Evolutionary conservation across 2,797 vertebrate genomes (phyloP).

Genomic region (Anableps anableps): DNA sequence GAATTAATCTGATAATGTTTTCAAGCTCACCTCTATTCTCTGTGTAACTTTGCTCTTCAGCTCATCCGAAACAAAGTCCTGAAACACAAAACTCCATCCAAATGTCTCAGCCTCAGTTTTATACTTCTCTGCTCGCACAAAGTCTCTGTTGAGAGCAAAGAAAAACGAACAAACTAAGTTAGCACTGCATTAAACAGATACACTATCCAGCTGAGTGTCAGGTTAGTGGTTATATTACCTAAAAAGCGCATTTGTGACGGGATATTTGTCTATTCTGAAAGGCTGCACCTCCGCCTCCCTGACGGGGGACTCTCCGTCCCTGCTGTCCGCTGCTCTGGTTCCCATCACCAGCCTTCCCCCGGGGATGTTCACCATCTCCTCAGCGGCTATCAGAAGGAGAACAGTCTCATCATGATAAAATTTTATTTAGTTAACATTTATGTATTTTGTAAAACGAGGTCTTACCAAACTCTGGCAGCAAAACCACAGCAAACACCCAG

Average conservation of each 20-base stretch:
- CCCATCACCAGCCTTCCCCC: slow-evolving; percentile 87
- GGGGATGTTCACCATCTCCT: slow-evolving; percentile 80
- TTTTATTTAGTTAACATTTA: neutral
- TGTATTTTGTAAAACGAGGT: neutral
- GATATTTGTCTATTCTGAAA: slow-evolving; percentile 86
- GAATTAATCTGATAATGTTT: neutral
- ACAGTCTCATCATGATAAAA: neutral
- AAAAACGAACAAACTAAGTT: neutral
- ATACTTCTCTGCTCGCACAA: slow-evolving; percentile 89
- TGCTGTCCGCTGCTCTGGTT: slow-evolving; percentile 76
- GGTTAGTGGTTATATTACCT: slow-evolving; percentile 74
- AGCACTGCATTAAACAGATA: neutral
- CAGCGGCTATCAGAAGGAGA: slow-evolving; percentile 19
- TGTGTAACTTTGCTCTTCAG: slow-evolving; percentile 89
- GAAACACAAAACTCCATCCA: slow-evolving; percentile 98
- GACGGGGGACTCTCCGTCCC: slow-evolving; percentile 80
- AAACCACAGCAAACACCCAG: slow-evolving; percentile 28
- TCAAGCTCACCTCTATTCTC: slow-evolving; percentile 85
- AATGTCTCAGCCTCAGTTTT: slow-evolving; percentile 92
- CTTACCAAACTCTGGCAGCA: slow-evolving; percentile 60
- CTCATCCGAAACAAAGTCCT: slow-evolving; percentile 91
- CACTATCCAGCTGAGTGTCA: accelerated
- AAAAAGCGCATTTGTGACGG: slow-evolving; percentile 91
- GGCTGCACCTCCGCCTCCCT: slow-evolving; percentile 78
- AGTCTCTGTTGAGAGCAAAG: slow-evolving; percentile 82